Evolutionary conservation across 2,113 vertebrate genomes (phyloP).

Genomic region (Hyaena hyaena): DNA sequence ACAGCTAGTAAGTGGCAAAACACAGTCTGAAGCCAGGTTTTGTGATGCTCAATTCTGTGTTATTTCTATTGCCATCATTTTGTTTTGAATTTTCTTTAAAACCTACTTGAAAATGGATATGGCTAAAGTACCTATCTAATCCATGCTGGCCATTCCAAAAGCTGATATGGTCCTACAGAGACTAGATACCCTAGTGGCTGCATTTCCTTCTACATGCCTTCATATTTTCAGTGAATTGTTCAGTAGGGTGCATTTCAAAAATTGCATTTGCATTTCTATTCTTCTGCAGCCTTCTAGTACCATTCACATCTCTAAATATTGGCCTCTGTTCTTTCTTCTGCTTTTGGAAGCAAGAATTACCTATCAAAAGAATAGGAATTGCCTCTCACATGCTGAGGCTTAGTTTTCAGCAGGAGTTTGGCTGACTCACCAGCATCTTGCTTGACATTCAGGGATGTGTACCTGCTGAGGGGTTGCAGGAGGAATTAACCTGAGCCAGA

Average conservation of each 20-base stretch:
- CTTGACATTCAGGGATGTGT: not conserved
- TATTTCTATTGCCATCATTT: not conserved
- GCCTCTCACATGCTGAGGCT: not conserved
- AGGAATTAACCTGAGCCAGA: not conserved
- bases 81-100: constrained; percentile 37
- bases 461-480: not conserved
- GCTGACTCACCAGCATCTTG: not conserved
- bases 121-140: not conserved
- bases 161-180: not conserved
- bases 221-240: constrained; percentile 18
- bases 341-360: constrained; percentile 61
- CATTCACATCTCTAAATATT: constrained; percentile 43
- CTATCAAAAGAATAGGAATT: constrained; percentile 38
- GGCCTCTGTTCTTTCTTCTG: constrained; percentile 35
- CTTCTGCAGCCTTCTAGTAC: not conserved
- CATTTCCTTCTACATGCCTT: not conserved
- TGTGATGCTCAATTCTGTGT: not conserved
- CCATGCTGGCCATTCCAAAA: not conserved
- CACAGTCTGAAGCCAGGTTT: not conserved
- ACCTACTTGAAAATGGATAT: not conserved
- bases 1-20: not conserved
- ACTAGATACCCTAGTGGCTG: not conserved
- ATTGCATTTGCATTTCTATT: constrained; percentile 62
- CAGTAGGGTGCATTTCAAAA: constrained; percentile 48
- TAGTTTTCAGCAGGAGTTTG: not conserved